phyloP scores from a whole-genome alignment of 64 coral and sea anemone species.

The Cladopsammia gracilis region DNA sequence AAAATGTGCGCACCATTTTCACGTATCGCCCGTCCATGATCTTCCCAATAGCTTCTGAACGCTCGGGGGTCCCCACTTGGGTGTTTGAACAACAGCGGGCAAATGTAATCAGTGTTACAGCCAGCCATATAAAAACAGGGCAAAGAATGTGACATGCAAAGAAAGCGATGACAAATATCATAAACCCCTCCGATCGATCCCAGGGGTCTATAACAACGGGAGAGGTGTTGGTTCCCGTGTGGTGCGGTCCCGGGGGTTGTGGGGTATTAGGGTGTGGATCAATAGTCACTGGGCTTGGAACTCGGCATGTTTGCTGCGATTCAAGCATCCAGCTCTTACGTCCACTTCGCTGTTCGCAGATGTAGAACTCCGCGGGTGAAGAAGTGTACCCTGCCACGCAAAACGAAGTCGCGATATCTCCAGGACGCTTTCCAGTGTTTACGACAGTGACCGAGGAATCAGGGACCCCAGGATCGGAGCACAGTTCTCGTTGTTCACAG shows the following conservation, averaged over 20 bases:
- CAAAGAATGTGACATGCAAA: slow-evolving; percentile 52
- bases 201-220: not conserved
- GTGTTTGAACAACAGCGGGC: not conserved
- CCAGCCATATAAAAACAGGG: slow-evolving; percentile 50
- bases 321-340: slow-evolving; percentile 21
- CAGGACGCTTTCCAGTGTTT: slow-evolving; percentile 15
- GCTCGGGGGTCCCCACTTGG: slow-evolving; percentile 1
- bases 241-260: not conserved
- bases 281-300: not conserved
- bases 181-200: slow-evolving; percentile 29
- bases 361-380: slow-evolving; percentile 41
- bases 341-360: slow-evolving; percentile 12
- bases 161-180: slow-evolving; percentile 63
- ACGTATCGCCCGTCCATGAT: not conserved
- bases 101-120: not conserved
- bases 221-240: not conserved
- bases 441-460: not conserved
- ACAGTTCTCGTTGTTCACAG: slow-evolving; percentile 36
- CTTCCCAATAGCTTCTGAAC: not conserved
- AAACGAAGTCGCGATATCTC: slow-evolving; percentile 61
- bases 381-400: slow-evolving; percentile 33
- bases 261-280: not conserved
- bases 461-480: slow-evolving; percentile 5
- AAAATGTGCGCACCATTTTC: slow-evolving; percentile 27
- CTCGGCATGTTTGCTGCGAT: slow-evolving; percentile 46